Conservation (phyloP, 64 coral and sea anemone genomes). For the Montipora sp. region DNA sequence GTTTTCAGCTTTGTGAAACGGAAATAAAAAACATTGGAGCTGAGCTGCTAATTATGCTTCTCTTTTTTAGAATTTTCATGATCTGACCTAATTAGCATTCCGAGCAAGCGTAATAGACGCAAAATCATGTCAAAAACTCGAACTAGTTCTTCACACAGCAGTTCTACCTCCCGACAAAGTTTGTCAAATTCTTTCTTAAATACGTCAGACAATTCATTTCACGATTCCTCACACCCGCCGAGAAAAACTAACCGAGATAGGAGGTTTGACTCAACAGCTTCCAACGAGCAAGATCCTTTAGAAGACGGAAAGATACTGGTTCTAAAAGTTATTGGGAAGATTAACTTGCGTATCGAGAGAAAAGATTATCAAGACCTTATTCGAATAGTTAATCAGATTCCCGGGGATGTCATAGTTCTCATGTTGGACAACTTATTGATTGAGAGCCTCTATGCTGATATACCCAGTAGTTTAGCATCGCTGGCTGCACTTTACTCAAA, state of each 20-base stretch:
- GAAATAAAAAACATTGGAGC: background rate
- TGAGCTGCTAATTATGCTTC: background rate
- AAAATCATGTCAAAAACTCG: slow-evolving; percentile 34
- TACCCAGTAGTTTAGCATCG: slow-evolving; percentile 81
- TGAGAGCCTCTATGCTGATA: slow-evolving; percentile 76
- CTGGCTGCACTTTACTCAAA: slow-evolving; percentile 77
- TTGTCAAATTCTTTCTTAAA: slow-evolving; percentile 14
- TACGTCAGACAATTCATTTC: background rate
- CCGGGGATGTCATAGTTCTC: slow-evolving; percentile 85
- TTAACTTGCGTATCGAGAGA: slow-evolving; percentile 86
- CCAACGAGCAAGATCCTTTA: slow-evolving; percentile 36
- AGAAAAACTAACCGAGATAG: slow-evolving; percentile 1
- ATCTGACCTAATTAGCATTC: background rate
- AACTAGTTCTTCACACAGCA: background rate
- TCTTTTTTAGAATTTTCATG: background rate
- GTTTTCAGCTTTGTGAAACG: background rate
- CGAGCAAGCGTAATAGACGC: background rate
- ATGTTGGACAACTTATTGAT: slow-evolving; percentile 78
- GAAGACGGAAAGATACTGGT: slow-evolving; percentile 84
- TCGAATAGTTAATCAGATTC: slow-evolving; percentile 83
- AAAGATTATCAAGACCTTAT: slow-evolving; percentile 84
- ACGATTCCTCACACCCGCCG: background rate
- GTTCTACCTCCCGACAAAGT: background rate
- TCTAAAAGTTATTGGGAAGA: slow-evolving; percentile 93
- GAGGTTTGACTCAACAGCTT: slow-evolving; percentile 9